These are phyloP conservation scores for Muscidifurax raptorellus DNA, from an alignment of 1,140 invertebrate genomes.

Conservation along the genomic window DNA sequence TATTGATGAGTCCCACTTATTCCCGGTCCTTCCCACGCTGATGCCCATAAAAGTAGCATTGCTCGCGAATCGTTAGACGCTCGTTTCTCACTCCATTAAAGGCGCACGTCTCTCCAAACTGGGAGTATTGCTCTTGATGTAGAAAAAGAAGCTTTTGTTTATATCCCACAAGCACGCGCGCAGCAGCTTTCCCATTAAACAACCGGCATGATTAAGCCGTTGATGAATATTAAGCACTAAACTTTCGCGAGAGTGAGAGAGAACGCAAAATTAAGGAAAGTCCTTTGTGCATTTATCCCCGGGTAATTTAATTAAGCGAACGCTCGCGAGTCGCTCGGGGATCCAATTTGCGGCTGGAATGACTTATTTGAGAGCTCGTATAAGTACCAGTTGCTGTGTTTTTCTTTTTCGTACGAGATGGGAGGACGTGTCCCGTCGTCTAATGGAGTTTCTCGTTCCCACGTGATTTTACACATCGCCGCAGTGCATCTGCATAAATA, in stretches of 20 bases:
- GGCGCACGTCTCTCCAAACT: background rate
- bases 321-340: background rate
- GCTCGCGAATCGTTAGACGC: background rate
- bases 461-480: slow-evolving; percentile 8
- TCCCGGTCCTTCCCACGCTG: slow-evolving; percentile 32
- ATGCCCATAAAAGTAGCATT: slow-evolving; percentile 11
- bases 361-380: slow-evolving; percentile 18
- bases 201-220: background rate
- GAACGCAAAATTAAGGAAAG: slow-evolving; percentile 25
- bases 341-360: slow-evolving; percentile 22
- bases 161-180: background rate
- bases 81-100: slow-evolving; percentile 34
- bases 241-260: background rate
- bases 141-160: background rate
- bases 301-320: slow-evolving; percentile 39
- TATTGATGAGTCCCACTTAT: slow-evolving; percentile 27
- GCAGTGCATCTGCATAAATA: background rate
- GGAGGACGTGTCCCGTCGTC: background rate
- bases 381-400: background rate
- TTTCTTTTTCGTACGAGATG: background rate
- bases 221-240: slow-evolving; percentile 48
- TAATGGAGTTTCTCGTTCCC: slow-evolving; percentile 9
- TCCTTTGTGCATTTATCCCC: slow-evolving; percentile 12
- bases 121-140: background rate
- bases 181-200: slow-evolving; percentile 1